These are phyloP conservation scores for Philonicus albiceps DNA, from an alignment of 2,888 invertebrate genomes.

Conservation along the genomic window DNA sequence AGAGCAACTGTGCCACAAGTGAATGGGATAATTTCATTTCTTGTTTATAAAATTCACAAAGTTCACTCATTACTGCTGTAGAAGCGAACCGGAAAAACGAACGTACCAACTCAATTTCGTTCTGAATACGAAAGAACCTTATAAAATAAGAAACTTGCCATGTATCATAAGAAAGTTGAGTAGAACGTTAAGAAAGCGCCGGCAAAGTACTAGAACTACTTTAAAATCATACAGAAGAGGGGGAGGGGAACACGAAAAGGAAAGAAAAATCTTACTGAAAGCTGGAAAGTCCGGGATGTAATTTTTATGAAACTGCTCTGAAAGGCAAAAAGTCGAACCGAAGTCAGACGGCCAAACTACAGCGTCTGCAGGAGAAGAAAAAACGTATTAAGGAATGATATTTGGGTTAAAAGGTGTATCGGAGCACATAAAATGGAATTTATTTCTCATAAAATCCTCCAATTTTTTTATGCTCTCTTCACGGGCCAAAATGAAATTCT, in stretches of 20 bases:
- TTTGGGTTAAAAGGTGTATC: constrained; percentile 52
- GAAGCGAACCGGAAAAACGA: background rate
- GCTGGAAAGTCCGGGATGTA: constrained; percentile 38
- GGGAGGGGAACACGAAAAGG: background rate
- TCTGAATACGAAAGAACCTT: constrained; percentile 30
- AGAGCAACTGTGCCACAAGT: background rate
- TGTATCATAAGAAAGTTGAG: constrained; percentile 37
- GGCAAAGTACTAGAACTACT: constrained; percentile 40
- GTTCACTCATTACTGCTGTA: constrained; percentile 30
- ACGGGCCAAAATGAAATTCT: constrained; percentile 37
- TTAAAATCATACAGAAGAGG: constrained; percentile 34
- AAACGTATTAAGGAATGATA: constrained; percentile 46
- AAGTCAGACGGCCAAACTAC: constrained; percentile 31
- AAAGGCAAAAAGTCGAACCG: constrained; percentile 30
- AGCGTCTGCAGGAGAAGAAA: constrained; percentile 29
- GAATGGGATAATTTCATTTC: constrained; percentile 5
- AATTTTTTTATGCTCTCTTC: constrained; percentile 37
- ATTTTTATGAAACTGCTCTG: constrained; percentile 37
- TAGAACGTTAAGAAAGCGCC: constrained; percentile 17
- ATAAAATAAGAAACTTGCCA: constrained; percentile 28
- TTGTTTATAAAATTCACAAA: constrained; percentile 32
- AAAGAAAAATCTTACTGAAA: constrained; percentile 26
- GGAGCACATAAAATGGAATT: constrained; percentile 53
- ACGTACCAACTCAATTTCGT: constrained; percentile 28
- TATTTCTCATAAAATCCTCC: constrained; percentile 52